Evolutionary conservation across 2,113 vertebrate genomes (phyloP), one percentile per base, ranked within the genome.

Genomic region (Aphyosemion australe): DNA sequence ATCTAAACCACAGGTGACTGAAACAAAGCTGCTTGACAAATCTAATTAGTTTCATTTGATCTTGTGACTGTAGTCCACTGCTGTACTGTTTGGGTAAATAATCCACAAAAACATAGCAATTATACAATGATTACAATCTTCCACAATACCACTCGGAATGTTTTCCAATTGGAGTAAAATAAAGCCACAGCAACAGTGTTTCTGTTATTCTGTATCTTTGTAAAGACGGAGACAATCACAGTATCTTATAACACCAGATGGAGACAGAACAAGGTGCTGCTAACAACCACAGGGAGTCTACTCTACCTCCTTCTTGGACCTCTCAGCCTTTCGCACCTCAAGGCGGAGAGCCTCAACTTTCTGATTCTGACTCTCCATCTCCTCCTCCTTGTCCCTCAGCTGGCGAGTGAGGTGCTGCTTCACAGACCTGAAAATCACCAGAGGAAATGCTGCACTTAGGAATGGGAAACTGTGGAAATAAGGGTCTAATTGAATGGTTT

Each of bases 311-410:
- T 98, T 99, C 88, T 95, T 97, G 83, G 92, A 88, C 89, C 95
- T 95, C 84, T 99, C 97, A 20, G 94, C 94, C 92, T 94, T 98
- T 88, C 97, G 97, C 83, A 98, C 93, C 82, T 99, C 96, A 87
- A 97, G 94, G 78, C 94, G 94, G 65, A 98, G 93, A 77, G 90
- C 93, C 91, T 99, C 97, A 75, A 96, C 85, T 87, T 96, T 99
- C 88, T 99, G 96, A 71, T 88, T 90, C 80, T 95, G 92, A 74
- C 92, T 93, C 92, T 98, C 97, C 87, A 95, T 94, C 90, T 98
- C 97, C 87, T 99, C 97, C 88, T 98, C 97, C 84, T 98, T 98
- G 94, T 99, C 96, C 47, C 96, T 94, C 84, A 99, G 90, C 87
- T 98, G 97, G 61, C 97, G 95, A 79, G 90, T 85, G 77, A 99